Conservation (phyloP, 2,888 invertebrate species). For the Elmis aenea region DNA sequence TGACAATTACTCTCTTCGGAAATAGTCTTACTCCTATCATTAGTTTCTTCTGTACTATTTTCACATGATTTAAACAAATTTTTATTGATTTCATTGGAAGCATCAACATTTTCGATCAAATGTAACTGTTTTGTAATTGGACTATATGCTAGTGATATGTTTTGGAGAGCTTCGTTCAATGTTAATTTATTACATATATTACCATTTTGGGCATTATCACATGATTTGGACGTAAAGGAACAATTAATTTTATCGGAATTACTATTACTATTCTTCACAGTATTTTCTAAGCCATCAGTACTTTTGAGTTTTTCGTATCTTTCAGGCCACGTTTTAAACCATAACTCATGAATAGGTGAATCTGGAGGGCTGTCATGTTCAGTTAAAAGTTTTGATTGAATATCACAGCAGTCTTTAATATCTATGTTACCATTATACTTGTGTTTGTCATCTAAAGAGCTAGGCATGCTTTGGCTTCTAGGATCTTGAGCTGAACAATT, state of each 20-base stretch:
- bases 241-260: slow-evolving; percentile 8
- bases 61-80: slow-evolving; percentile 10
- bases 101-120: slow-evolving; percentile 43
- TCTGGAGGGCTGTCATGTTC: slow-evolving; percentile 27
- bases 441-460: slow-evolving; percentile 38
- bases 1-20: slow-evolving; percentile 19
- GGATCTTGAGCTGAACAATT: slow-evolving; percentile 32
- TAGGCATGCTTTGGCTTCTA: slow-evolving; percentile 45
- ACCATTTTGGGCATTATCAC: slow-evolving; percentile 26
- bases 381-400: slow-evolving; percentile 27
- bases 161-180: slow-evolving; percentile 65
- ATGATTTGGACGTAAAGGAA: slow-evolving; percentile 23
- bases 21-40: slow-evolving; percentile 7
- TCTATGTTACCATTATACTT: slow-evolving; percentile 17
- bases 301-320: slow-evolving; percentile 42
- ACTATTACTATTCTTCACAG: slow-evolving; percentile 7
- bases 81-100: slow-evolving; percentile 7
- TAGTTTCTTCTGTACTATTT: slow-evolving; percentile 10
- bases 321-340: slow-evolving; percentile 53
- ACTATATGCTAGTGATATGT: slow-evolving; percentile 70
- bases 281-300: slow-evolving; percentile 21
- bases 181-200: slow-evolving; percentile 49
- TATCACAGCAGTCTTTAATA: slow-evolving; percentile 33
- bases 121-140: slow-evolving; percentile 69
- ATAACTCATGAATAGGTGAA: slow-evolving; percentile 34